Evolutionary conservation across 1,140 invertebrate species (phyloP).

Genomic region (Tetramorium simillimum): DNA sequence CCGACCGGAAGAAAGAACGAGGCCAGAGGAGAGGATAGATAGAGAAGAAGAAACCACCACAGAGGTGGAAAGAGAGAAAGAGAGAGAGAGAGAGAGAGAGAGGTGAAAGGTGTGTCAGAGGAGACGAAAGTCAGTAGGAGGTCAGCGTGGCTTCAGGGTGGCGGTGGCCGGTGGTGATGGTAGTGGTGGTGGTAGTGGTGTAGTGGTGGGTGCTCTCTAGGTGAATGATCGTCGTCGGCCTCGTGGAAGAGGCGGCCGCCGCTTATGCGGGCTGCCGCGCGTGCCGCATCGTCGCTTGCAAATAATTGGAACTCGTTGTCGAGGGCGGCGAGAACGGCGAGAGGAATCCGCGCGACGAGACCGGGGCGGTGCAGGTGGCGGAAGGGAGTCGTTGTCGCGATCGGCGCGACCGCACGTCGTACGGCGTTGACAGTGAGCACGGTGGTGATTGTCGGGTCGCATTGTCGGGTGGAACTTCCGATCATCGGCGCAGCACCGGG

Average conservation of each 20-base stretch:
- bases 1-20: constrained; percentile 19
- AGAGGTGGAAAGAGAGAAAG: constrained; percentile 15
- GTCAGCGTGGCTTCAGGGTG: constrained; percentile 73
- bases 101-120: constrained; percentile 61
- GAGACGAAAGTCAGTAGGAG: constrained; percentile 71
- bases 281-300: constrained; percentile 67
- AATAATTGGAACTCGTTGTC: constrained; percentile 57
- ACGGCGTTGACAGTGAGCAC: neutral
- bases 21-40: neutral
- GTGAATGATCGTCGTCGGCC: constrained; percentile 75
- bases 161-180: constrained; percentile 64
- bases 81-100: constrained; percentile 19
- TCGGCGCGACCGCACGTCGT: constrained; percentile 15
- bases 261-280: constrained; percentile 72
- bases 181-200: constrained; percentile 60
- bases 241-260: constrained; percentile 73
- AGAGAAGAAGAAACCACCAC: neutral
- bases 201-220: constrained; percentile 73
- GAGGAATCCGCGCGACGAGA: constrained; percentile 27
- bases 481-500: constrained; percentile 36
- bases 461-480: constrained; percentile 37
- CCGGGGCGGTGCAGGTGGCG: constrained; percentile 4
- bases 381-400: constrained; percentile 30
- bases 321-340: constrained; percentile 51
- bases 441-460: constrained; percentile 20